A percentile compares a stretch with the other conserved stretches of the same genome.
These are phyloP conservation scores for Catostylus mosaicus DNA, from an alignment of 30 jellyfish, hydroid and myxozoan genomes.

Conservation along the genomic window DNA sequence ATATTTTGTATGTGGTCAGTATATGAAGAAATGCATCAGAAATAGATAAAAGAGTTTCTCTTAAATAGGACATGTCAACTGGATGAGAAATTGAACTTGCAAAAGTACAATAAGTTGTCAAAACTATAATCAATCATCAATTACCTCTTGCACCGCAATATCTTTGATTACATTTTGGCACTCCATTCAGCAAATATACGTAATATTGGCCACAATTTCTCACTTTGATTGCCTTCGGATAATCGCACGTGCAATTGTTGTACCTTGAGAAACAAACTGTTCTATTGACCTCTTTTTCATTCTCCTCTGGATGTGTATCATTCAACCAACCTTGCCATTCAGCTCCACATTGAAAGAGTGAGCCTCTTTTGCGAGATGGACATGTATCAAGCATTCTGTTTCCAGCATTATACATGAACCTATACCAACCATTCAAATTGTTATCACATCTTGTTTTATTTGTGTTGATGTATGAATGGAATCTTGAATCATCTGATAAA, in stretches of 20 bases:
- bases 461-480: not conserved
- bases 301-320: constrained; percentile 9
- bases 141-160: constrained; percentile 79
- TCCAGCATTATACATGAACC: constrained; percentile 41
- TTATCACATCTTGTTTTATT: constrained; percentile 8
- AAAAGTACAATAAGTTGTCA: not conserved
- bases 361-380: not conserved
- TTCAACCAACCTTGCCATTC: constrained; percentile 41
- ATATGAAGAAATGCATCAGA: too few relatives aligned
- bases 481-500: constrained; percentile 20
- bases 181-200: constrained; percentile 68
- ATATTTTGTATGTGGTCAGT: not conserved
- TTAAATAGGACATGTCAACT: not conserved
- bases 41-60: too few relatives aligned
- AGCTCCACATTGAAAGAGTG: constrained; percentile 20
- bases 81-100: not conserved
- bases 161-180: constrained; percentile 82
- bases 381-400: constrained; percentile 32
- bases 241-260: constrained; percentile 68
- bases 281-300: constrained; percentile 48
- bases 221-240: constrained; percentile 46
- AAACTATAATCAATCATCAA: not conserved
- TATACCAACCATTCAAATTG: constrained; percentile 26
- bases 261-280: constrained; percentile 77
- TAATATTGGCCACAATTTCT: constrained; percentile 82